Evolutionary conservation across 2,888 invertebrate genomes (phyloP), one percentile per base, ranked within the genome.

Genomic region (Eupithecia centaureata): DNA sequence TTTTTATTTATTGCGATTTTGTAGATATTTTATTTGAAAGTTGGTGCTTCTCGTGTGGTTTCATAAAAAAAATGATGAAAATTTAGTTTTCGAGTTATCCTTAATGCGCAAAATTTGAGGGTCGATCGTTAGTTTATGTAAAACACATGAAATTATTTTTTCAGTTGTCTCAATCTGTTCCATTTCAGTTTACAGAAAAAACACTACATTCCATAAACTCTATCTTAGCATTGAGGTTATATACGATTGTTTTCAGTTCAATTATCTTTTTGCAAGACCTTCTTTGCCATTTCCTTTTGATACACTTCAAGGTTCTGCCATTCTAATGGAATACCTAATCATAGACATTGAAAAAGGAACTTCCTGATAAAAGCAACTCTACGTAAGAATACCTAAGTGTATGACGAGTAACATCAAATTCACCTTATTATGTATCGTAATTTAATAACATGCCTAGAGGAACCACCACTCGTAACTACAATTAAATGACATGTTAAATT

Each of bases 211-310:
- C 25, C 52, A 27, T 0, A 5, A 27, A 52, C 25, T 52, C 7
- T 13, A 52, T 27, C 27, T 56, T 52, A 35, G 0, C n/a, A 47
- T 47, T 28, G 27, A 18, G 27, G 42, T 57, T 63, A 10, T 18
- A 30, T 38, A 33, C 63, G 5, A 32, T 57, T 25, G 51, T 12
- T 54, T 58, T 25, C 32, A 56, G 15, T 63, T 35, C 38, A 63
- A 56, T 61, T 61, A 56, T 8, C 22, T 68, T 67, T 68, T 68
- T 68, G 68, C 61, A 33, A 65, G 15, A n/a, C 28, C 15, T 28
- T 51, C 18, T 52, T 52, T 64, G 57, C 12, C 42, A 57, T 63
- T 61, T 47, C 68, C 68, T 63, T 54, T 66, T 58, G 66, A 13
- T 7, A 33, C n/a, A 22, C 25, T 58, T 30, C 71, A 68, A 64